These are phyloP conservation scores for Gorsachius goisagi DNA, from an alignment of 2,113 vertebrate species.

Conservation along the genomic window DNA sequence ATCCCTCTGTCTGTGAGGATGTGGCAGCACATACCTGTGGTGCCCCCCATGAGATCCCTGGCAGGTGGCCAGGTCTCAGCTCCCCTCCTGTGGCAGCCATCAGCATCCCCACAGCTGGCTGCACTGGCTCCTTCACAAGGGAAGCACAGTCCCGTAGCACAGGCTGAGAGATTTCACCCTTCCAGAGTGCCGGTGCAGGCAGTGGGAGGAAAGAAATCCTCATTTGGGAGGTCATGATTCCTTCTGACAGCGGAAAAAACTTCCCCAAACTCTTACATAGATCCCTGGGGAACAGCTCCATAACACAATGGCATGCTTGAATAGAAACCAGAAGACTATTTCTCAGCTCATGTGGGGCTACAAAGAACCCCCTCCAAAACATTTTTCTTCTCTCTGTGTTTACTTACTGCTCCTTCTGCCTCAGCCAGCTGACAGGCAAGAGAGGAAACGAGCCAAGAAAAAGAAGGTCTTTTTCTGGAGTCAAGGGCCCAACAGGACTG, in stretches of 20 bases:
- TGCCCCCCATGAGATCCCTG: not conserved
- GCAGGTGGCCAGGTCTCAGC: not conserved
- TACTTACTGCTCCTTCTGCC: conserved; percentile 85
- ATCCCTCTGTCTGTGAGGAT: not conserved
- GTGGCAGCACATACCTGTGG: not conserved
- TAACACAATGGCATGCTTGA: not conserved
- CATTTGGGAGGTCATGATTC: not conserved
- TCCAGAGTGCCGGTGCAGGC: not conserved
- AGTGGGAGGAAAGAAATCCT: not conserved
- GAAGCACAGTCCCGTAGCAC: not conserved
- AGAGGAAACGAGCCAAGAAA: conserved; percentile 83
- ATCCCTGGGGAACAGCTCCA: not conserved
- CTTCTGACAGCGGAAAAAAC: not conserved
- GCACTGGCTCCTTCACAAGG: not conserved
- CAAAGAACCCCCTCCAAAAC: not conserved
- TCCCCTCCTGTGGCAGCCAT: not conserved
- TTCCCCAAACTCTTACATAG: not conserved
- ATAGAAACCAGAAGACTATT: not conserved
- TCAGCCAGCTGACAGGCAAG: conserved; percentile 83
- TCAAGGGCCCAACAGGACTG: conserved; percentile 89
- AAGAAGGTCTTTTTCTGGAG: conserved; percentile 81
- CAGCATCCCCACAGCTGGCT: not conserved
- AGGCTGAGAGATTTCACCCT: not conserved
- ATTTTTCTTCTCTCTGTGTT: not conserved
- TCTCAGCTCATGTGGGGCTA: not conserved